Evolutionary conservation across 2,113 vertebrate genomes (phyloP).

Genomic region (Ptilorrhoa leucosticta): DNA sequence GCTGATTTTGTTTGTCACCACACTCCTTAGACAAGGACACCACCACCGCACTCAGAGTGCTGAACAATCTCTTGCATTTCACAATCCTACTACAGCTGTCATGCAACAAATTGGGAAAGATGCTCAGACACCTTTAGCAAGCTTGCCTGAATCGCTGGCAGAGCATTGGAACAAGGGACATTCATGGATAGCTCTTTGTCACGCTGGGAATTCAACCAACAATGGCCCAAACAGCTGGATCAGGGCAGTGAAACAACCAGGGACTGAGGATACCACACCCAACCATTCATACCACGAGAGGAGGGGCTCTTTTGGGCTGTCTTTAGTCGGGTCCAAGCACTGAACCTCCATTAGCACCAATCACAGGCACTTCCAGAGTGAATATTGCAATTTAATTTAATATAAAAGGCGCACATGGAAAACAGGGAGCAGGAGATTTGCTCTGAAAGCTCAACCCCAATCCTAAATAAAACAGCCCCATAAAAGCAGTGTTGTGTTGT

Average conservation of each 20-base stretch:
- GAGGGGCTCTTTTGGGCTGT: background rate
- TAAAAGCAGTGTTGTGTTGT: background rate
- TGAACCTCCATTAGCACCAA: background rate
- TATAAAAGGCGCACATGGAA: fast-evolving
- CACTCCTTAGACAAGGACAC: background rate
- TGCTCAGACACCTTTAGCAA: background rate
- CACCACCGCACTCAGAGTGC: background rate
- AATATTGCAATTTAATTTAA: background rate
- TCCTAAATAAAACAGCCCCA: background rate
- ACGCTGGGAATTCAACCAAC: background rate
- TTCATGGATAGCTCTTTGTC: background rate
- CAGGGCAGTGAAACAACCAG: background rate
- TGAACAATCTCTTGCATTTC: background rate
- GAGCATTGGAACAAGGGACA: background rate
- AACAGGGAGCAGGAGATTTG: background rate
- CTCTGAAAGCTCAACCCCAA: background rate
- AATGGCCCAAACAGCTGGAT: background rate
- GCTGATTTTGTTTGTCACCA: background rate
- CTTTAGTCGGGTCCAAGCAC: background rate
- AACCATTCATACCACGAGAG: background rate
- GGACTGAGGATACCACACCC: background rate
- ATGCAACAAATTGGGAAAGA: background rate
- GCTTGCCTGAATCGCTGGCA: background rate
- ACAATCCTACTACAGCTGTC: background rate
- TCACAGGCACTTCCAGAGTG: background rate